phyloP scores from a whole-genome alignment of 2,113 vertebrate genomes.

The Mesoclemmys tuberculata region DNA sequence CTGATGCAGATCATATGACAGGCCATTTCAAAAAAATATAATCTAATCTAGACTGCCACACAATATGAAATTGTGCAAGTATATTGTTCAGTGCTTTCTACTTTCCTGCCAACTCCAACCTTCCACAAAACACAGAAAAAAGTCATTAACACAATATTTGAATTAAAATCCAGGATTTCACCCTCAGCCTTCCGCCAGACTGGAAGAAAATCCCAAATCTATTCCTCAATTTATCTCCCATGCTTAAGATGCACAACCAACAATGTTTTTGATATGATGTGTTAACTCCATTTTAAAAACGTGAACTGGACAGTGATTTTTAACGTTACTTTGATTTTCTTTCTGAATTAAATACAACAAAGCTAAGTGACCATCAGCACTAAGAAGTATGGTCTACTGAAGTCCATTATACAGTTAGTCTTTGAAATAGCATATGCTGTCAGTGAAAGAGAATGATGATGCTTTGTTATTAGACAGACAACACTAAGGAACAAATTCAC shows the following conservation, averaged over 20 bases:
- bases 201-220: not conserved
- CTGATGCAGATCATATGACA: not conserved
- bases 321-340: constrained; percentile 11
- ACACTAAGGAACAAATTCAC: too few relatives aligned
- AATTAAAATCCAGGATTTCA: not conserved
- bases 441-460: not conserved
- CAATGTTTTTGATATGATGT: not conserved
- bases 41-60: not conserved
- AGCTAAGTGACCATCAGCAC: not conserved
- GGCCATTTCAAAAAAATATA: not conserved
- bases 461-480: too few relatives aligned
- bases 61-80: not conserved
- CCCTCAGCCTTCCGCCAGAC: not conserved
- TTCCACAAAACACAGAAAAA: not conserved
- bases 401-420: not conserved
- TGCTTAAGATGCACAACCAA: not conserved
- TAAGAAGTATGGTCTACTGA: not conserved
- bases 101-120: not conserved
- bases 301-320: not conserved
- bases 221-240: not conserved
- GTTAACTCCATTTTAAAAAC: constrained; percentile 9
- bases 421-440: not conserved
- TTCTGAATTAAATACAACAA: constrained; percentile 7
- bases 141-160: not conserved
- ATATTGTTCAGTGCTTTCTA: not conserved